Base-by-base conservation (phyloP, 2,888 invertebrate genomes). In the Chloroclystis v-ata region DNA sequence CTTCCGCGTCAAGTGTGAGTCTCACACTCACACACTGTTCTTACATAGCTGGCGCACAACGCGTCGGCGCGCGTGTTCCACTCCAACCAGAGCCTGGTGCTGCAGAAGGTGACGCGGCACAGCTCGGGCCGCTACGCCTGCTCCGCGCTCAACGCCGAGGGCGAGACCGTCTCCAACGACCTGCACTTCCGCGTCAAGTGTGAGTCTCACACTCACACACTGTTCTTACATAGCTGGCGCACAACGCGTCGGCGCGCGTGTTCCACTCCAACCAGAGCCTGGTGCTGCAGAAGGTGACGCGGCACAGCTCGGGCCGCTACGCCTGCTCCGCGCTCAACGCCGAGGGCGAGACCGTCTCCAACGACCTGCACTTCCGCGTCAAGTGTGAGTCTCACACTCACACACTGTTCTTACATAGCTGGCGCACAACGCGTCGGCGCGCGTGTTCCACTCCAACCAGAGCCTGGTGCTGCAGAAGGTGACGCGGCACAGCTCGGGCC, bases 341-440 rank as follows among this genome's bases (percentile, higher is more conserved):
- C 9, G 26, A 2, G 26, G 2, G 26, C 49, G 49, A 95, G 87
- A 95, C 95, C 40, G 91, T 93, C 73, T 96, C 95, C 89, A 94
- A 96, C 79, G 93, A 94, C 72, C 91, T 96, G 61, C 91, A 92
- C 60, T 92, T 96, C 69, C 89, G 95, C 59, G 95, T 96, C 54
- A 95, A 96, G 89, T 96, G 96, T 96, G 84, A 94, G 95, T 92
- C n/a, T n/a, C n/a, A n/a, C n/a, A n/a, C n/a, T n/a, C n/a, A n/a
- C n/a, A n/a, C n/a, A n/a, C n/a, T n/a, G n/a, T n/a, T n/a, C n/a
- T n/a, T n/a, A n/a, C n/a, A n/a, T n/a, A n/a, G 69, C 29, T 4
- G 4, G 32, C 9, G 7, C n/a, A n/a, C n/a, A n/a, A n/a, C n/a
- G n/a, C n/a, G n/a, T 24, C 24, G 24, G 6, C 24, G 4, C 24